Percentiles rank a stretch among this genome's conserved stretches.
Conservation (phyloP, 2,888 invertebrate genomes). For the Caenorhabditis wallacei region DNA sequence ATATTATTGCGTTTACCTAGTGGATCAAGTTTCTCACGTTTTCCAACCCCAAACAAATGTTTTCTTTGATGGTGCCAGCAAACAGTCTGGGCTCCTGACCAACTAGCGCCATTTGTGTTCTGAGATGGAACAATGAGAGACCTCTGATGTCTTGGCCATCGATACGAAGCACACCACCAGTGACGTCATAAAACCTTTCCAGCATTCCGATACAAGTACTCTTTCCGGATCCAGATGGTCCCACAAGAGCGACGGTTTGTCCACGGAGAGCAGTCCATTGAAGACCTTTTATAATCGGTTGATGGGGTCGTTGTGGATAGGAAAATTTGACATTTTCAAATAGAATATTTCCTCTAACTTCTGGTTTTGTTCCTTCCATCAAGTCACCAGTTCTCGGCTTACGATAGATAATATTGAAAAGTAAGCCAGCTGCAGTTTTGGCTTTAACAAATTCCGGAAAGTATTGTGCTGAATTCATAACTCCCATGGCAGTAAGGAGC, state of each 20-base stretch:
- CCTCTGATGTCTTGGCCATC: slow-evolving; percentile 86
- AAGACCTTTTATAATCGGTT: slow-evolving; percentile 82
- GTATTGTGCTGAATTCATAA: slow-evolving; percentile 76
- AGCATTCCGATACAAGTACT: slow-evolving; percentile 91
- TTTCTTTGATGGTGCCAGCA: slow-evolving; percentile 90
- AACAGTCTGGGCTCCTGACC: slow-evolving; percentile 95
- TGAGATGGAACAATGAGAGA: slow-evolving; percentile 87
- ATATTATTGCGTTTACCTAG: slow-evolving; percentile 14
- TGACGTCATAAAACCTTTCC: slow-evolving; percentile 91
- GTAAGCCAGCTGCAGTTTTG: slow-evolving; percentile 83
- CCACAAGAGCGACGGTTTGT: slow-evolving; percentile 85
- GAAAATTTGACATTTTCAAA: slow-evolving; percentile 83
- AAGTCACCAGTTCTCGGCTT: slow-evolving; percentile 83
- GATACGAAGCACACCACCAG: slow-evolving; percentile 85
- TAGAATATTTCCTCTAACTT: slow-evolving; percentile 81
- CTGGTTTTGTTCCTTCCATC: slow-evolving; percentile 64
- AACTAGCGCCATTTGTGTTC: slow-evolving; percentile 92
- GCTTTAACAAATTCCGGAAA: slow-evolving; percentile 84
- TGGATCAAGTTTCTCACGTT: slow-evolving; percentile 54
- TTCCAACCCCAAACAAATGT: slow-evolving; percentile 90
- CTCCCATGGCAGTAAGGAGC: slow-evolving; percentile 69
- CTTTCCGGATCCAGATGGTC: slow-evolving; percentile 92
- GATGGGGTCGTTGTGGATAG: slow-evolving; percentile 83
- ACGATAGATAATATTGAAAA: slow-evolving; percentile 83
- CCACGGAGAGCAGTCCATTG: slow-evolving; percentile 81